These are phyloP conservation scores for Motacilla alba DNA, from an alignment of 2,113 vertebrate species.

Conservation along the genomic window DNA sequence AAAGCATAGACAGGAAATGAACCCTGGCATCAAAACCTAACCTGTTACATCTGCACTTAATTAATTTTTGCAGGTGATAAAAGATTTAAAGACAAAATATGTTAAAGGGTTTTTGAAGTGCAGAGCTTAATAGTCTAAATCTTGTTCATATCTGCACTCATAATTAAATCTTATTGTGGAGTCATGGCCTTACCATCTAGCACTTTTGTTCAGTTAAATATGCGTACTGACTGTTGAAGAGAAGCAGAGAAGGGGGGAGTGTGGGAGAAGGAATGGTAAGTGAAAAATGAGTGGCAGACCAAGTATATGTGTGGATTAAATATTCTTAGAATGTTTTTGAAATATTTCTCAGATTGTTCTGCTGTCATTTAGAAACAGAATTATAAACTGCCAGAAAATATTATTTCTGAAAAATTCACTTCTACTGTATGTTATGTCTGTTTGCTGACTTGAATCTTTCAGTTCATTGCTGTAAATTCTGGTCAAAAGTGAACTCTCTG, in stretches of 20 bases:
- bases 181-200: slow-evolving; percentile 68
- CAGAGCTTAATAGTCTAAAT: slow-evolving; percentile 76
- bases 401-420: neutral
- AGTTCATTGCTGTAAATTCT: neutral
- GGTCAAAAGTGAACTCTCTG: neutral
- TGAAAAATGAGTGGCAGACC: slow-evolving; percentile 26
- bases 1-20: slow-evolving; percentile 99
- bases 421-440: neutral
- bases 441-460: neutral
- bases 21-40: slow-evolving; percentile 93
- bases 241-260: slow-evolving; percentile 37
- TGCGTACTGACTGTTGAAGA: slow-evolving; percentile 40
- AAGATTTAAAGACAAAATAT: slow-evolving; percentile 91
- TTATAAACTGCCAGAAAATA: neutral
- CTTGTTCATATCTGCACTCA: slow-evolving; percentile 77
- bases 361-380: neutral
- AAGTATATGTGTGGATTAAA: neutral
- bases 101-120: slow-evolving; percentile 84
- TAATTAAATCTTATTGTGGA: slow-evolving; percentile 80
- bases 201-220: slow-evolving; percentile 60
- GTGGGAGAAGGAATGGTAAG: neutral
- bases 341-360: neutral
- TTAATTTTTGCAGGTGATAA: slow-evolving; percentile 98
- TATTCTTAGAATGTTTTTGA: slow-evolving; percentile 5
- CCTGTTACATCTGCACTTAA: slow-evolving; percentile 95